Conservation (phyloP, 2,113 vertebrate genomes). For the Hassar affinis region DNA sequence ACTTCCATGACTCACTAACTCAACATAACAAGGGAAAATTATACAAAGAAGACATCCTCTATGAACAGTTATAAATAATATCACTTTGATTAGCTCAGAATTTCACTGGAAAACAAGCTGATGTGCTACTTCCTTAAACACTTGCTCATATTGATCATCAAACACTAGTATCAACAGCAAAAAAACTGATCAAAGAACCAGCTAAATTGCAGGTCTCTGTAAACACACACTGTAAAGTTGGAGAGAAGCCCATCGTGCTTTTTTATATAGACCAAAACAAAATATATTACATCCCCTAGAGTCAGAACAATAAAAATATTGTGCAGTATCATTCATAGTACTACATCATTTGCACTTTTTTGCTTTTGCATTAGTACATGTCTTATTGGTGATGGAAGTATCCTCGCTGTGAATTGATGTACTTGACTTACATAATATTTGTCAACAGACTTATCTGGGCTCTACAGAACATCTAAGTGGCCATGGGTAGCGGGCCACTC, state of each 20-base stretch:
- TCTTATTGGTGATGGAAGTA: background rate
- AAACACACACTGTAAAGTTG: background rate
- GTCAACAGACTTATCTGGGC: background rate
- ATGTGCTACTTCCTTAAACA: background rate
- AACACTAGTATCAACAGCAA: background rate
- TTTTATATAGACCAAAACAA: background rate
- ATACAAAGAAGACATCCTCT: no score
- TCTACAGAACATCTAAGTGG: background rate
- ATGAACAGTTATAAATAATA: background rate
- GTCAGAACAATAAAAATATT: no score
- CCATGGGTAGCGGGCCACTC: no score
- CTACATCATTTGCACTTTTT: no score
- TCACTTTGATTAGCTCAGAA: background rate
- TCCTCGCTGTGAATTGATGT: background rate
- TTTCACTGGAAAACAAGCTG: background rate
- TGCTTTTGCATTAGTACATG: background rate
- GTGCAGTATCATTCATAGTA: no score
- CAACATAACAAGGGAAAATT: no score
- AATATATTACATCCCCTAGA: background rate
- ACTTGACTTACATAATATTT: background rate
- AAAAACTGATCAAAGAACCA: background rate
- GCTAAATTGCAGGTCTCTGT: background rate
- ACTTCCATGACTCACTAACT: no score
- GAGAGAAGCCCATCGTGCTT: background rate
- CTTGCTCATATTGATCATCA: background rate